A percentile compares a stretch with the other conserved stretches of the same genome.
phyloP scores from a whole-genome alignment of 2,797 vertebrate species.

The Spea hammondii region DNA sequence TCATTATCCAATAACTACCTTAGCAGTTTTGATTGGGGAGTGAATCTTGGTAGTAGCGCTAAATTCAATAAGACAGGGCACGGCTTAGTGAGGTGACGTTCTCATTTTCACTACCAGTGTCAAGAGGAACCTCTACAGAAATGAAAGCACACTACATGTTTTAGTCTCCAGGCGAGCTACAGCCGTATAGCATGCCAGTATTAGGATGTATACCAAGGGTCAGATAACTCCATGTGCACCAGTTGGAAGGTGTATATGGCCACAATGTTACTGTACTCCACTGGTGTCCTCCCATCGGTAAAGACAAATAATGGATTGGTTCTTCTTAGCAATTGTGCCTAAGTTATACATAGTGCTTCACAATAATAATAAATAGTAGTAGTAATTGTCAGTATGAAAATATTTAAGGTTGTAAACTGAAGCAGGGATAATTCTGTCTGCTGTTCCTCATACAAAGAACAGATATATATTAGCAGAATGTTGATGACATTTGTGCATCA shows the following conservation, averaged over 20 bases:
- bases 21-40: not conserved
- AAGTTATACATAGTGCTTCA: no score
- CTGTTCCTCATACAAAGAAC: no score
- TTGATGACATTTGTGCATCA: no score
- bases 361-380: no score
- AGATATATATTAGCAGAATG: no score
- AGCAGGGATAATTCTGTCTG: no score
- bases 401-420: no score
- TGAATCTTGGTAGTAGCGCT: not conserved
- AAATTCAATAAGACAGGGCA: not conserved
- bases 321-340: not conserved
- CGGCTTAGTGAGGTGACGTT: not conserved
- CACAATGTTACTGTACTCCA: not conserved
- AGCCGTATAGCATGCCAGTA: not conserved
- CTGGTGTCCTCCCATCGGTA: not conserved
- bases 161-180: no score
- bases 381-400: no score
- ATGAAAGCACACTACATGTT: not conserved
- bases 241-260: not conserved
- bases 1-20: constrained; percentile 12
- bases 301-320: not conserved
- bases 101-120: not conserved
- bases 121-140: not conserved
- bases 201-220: not conserved
- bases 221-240: not conserved